Evolutionary conservation across 2,888 invertebrate species (phyloP), one percentile per base, ranked within the genome.

Genomic region (Catocala sponsa): DNA sequence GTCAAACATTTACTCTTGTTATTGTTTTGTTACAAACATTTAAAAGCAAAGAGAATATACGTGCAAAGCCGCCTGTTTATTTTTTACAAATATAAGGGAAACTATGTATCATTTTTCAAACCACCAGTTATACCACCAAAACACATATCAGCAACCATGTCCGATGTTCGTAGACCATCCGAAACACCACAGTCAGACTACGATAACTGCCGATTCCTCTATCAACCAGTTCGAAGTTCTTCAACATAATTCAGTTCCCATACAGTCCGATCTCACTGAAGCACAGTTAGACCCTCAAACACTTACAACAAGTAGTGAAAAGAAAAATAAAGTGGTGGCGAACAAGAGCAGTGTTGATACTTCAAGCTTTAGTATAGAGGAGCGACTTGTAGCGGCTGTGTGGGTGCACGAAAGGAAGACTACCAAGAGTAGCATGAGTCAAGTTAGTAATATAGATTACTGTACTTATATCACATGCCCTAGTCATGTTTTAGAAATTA

Each of bases 331-430:
- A 57, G 48, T 49, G 12, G 55, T 57, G 13, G 41, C n/a, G 0
- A 77, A 71, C 12, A 77, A 70, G 48, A 58, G 61, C 4, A 55
- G 55, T 52, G 82, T 88, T 10, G 88, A 89, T 55, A 89, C 88
- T 0, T 88, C 89, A 0, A 84, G 74, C 42, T 89, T 85, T 48
- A 90, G 87, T 2, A 85, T 91, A 51, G 94, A 94, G 67, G 90
- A 93, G 77, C 85, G 92, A 67, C 80, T 94, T 12, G 87, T 94
- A 33, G 86, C 94, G 0, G 94, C 93, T 0, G 94, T 92, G 25
- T 94, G 94, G 94, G 91, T 94, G 33, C 94, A 94, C 62, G 94
- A 94, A 76, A 85, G 91, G 52, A 84, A 86, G 52, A 81, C 82
- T 59, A 90, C 91, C 10, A 85, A 78, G 48, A 79, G 56, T 38